Percentiles rank a stretch among this genome's conserved stretches.
Evolutionary conservation across 2,888 invertebrate species (phyloP).

Genomic region (Steinernema carpocapsae): DNA sequence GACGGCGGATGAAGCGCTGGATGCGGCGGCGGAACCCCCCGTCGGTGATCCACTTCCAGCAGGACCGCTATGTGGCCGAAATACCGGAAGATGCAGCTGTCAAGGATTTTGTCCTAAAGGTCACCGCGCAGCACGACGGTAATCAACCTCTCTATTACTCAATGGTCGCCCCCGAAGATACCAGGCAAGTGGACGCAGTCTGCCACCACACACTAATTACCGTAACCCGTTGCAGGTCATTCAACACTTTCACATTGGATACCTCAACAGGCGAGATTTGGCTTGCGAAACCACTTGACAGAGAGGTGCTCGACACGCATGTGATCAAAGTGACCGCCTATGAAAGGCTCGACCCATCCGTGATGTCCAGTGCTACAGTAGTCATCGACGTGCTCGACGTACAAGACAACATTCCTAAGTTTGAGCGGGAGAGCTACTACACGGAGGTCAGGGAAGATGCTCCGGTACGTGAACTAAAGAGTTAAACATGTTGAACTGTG

Average conservation of each 20-base stretch:
- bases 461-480: slow-evolving; percentile 61
- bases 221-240: slow-evolving; percentile 42
- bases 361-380: slow-evolving; percentile 60
- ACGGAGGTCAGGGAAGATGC: slow-evolving; percentile 85
- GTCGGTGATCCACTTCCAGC: slow-evolving; percentile 63
- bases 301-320: slow-evolving; percentile 63
- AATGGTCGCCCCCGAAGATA: slow-evolving; percentile 65
- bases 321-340: slow-evolving; percentile 66
- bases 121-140: slow-evolving; percentile 58
- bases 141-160: slow-evolving; percentile 63
- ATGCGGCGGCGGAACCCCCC: slow-evolving; percentile 61
- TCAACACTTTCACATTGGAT: slow-evolving; percentile 57
- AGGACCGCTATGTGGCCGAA: slow-evolving; percentile 64
- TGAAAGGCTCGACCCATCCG: slow-evolving; percentile 62
- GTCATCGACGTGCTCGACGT: slow-evolving; percentile 87
- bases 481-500: slow-evolving; percentile 12
- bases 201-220: too few species aligned
- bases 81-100: slow-evolving; percentile 59
- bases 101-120: slow-evolving; percentile 52
- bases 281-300: slow-evolving; percentile 62
- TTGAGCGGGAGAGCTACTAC: slow-evolving; percentile 88
- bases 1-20: slow-evolving; percentile 58
- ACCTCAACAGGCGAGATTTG: slow-evolving; percentile 62
- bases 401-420: slow-evolving; percentile 85
- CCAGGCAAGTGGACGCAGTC: slow-evolving; percentile 37